These are phyloP conservation scores for Xanthia icteritia DNA, from an alignment of 2,888 invertebrate genomes.

Conservation along the genomic window DNA sequence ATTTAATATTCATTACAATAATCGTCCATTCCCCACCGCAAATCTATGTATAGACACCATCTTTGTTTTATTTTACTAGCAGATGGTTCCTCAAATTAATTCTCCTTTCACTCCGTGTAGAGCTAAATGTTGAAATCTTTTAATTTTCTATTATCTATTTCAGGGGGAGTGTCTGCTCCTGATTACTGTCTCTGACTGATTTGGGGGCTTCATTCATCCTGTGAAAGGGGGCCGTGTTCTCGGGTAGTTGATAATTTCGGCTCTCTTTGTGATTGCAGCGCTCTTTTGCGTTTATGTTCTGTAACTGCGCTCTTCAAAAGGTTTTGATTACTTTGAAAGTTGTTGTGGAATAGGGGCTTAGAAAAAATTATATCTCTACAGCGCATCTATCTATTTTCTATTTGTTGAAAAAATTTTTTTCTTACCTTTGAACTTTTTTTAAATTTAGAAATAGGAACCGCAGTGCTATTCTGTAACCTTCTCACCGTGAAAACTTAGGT, in stretches of 20 bases:
- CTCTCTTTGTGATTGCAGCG: slow-evolving; percentile 33
- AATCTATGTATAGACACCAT: slow-evolving; percentile 14
- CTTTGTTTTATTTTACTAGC: slow-evolving; percentile 41
- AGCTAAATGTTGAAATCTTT: slow-evolving; percentile 44
- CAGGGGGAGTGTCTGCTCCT: slow-evolving; percentile 38
- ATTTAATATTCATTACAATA: slow-evolving; percentile 1
- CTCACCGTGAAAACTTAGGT: too few relatives aligned
- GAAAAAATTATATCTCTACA: not conserved
- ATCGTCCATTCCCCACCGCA: not conserved
- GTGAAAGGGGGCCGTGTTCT: slow-evolving; percentile 11
- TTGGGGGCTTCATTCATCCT: slow-evolving; percentile 45
- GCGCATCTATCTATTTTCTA: not conserved
- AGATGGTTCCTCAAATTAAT: slow-evolving; percentile 46
- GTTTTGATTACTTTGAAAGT: slow-evolving; percentile 29
- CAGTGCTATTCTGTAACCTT: too few relatives aligned
- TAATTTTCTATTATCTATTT: slow-evolving; percentile 53
- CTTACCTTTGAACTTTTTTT: too few relatives aligned
- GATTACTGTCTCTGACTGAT: slow-evolving; percentile 56
- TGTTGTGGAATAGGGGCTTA: not conserved
- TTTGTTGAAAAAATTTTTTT: not conserved
- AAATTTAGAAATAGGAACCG: too few relatives aligned
- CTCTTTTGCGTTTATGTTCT: slow-evolving; percentile 20
- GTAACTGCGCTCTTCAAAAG: slow-evolving; percentile 31
- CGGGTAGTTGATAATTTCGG: slow-evolving; percentile 36
- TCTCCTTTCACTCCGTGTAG: slow-evolving; percentile 30